phyloP scores from a whole-genome alignment of 2,888 invertebrate genomes.

The Leptopterna dolabrata region DNA sequence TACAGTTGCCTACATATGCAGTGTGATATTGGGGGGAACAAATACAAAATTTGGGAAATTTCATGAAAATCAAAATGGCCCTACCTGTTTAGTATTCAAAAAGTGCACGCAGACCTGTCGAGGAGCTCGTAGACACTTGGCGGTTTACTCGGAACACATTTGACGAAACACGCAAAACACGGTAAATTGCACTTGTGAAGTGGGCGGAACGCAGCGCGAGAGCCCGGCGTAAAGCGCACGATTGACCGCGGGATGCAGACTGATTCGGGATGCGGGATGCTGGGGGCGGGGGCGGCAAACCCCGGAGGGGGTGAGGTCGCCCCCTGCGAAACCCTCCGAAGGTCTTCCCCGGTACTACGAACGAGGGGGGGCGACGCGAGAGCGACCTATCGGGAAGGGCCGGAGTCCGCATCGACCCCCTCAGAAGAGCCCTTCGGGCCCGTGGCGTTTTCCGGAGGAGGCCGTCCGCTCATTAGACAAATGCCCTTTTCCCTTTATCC shows the following conservation, averaged over 20 bases:
- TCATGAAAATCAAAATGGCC: no score
- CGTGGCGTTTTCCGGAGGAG: background rate
- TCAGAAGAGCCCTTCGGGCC: background rate
- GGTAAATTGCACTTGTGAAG: background rate
- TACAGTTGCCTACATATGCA: no score
- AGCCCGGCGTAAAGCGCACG: background rate
- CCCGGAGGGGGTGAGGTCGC: background rate
- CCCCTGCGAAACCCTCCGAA: background rate
- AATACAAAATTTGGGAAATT: no score
- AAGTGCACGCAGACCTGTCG: no score
- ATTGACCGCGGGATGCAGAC: slow-evolving; percentile 53
- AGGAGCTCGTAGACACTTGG: no score
- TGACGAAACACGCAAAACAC: slow-evolving; percentile 26
- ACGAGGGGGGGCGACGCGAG: background rate
- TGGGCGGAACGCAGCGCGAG: background rate
- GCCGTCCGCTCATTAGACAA: background rate
- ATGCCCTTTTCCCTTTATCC: background rate
- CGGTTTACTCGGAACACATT: background rate
- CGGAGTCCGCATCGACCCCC: slow-evolving; percentile 13
- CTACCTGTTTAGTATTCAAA: no score
- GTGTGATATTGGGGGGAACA: no score
- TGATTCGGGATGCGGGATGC: slow-evolving; percentile 45
- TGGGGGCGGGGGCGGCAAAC: slow-evolving; percentile 6
- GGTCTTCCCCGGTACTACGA: background rate
- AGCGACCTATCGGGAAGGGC: background rate